Evolutionary conservation across 2,888 invertebrate species (phyloP).

Genomic region (Amitus sp.): DNA sequence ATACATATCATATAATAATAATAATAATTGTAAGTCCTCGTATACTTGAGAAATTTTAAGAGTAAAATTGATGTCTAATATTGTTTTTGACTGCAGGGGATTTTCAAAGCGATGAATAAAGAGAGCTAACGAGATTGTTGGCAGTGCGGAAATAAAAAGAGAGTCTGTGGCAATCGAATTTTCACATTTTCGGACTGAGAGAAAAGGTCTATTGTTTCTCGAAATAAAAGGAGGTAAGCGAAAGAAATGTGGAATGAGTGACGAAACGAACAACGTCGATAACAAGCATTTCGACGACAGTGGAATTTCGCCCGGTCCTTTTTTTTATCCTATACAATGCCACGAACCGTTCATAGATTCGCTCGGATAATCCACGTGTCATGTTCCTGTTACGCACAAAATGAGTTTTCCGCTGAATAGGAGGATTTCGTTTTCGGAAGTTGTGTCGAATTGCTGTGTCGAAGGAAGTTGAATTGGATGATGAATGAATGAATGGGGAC

Average conservation of each 20-base stretch:
- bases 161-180: neutral
- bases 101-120: too few relatives aligned
- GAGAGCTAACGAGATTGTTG: too few relatives aligned
- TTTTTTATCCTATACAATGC: too few relatives aligned
- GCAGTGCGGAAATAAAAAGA: neutral
- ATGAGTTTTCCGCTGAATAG: conserved; percentile 3
- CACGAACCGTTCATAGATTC: conserved; percentile 4
- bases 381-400: conserved; percentile 4
- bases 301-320: neutral
- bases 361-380: conserved; percentile 10
- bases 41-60: too few relatives aligned
- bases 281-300: conserved; percentile 22
- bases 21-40: too few relatives aligned
- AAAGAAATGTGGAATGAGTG: conserved; percentile 21
- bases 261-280: conserved; percentile 31
- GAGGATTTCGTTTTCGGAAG: too few relatives aligned
- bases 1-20: too few relatives aligned
- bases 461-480: too few relatives aligned
- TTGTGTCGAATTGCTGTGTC: too few relatives aligned
- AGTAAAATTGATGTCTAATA: too few relatives aligned
- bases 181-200: neutral
- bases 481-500: too few relatives aligned
- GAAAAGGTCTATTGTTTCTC: conserved; percentile 35
- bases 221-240: conserved; percentile 40
- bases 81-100: too few relatives aligned